Evolutionary conservation across 2,888 invertebrate genomes (phyloP).

Genomic region (Dusona sp.): DNA sequence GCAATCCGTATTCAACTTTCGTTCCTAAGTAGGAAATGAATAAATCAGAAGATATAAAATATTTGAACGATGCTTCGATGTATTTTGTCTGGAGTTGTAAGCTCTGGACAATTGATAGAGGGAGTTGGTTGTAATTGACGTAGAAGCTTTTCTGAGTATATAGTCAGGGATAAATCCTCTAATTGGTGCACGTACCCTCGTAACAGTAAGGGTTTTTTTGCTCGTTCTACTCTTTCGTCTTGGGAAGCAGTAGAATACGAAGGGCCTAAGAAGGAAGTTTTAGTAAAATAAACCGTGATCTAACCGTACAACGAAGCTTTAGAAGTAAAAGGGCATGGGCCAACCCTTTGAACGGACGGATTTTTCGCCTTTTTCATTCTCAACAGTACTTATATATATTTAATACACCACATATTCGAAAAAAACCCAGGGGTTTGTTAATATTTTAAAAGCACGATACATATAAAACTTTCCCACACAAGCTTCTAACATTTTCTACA

Average conservation of each 20-base stretch:
- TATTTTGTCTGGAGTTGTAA: slow-evolving; percentile 4
- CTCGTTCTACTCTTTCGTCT: not conserved
- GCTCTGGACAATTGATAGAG: slow-evolving; percentile 1
- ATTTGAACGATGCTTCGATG: not conserved
- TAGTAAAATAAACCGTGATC: not conserved
- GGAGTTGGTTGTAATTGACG: slow-evolving; percentile 36
- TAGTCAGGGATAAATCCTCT: slow-evolving; percentile 41
- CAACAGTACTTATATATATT: not conserved
- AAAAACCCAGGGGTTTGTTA: slow-evolving; percentile 57
- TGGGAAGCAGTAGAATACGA: slow-evolving; percentile 35
- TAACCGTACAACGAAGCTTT: not conserved
- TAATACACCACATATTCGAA: slow-evolving; percentile 5
- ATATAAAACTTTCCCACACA: not conserved
- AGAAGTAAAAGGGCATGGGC: slow-evolving; percentile 1
- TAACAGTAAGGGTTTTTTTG: slow-evolving; percentile 33
- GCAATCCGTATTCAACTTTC: not conserved
- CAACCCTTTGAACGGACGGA: not conserved
- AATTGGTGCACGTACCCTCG: slow-evolving; percentile 55
- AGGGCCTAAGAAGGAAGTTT: not conserved
- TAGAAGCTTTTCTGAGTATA: slow-evolving; percentile 33
- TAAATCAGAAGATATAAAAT: not conserved
- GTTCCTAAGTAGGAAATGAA: not conserved
- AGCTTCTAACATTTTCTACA: slow-evolving; percentile 29
- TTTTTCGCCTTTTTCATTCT: slow-evolving; percentile 6
- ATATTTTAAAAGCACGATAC: slow-evolving; percentile 58